Evolutionary conservation across 30 jellyfish, hydroid and myxozoan species (phyloP).

Genomic region (Hydra vulgaris): DNA sequence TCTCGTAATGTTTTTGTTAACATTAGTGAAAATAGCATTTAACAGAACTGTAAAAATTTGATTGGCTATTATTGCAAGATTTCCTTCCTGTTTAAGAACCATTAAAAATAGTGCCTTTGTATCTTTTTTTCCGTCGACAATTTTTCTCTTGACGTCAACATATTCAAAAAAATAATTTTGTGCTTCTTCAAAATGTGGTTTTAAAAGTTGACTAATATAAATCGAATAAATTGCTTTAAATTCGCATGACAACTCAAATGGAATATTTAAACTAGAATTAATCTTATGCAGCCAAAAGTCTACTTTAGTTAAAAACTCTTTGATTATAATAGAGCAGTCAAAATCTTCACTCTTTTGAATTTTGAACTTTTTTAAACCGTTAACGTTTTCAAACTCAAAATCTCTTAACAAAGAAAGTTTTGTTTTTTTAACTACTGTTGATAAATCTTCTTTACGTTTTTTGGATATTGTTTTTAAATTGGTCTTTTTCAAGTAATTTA

Average conservation of each 20-base stretch:
- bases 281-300: not conserved
- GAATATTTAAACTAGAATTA: not conserved
- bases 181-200: not conserved
- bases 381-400: not conserved
- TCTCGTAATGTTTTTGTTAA: not conserved
- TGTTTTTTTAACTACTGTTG: not conserved
- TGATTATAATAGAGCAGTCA: not conserved
- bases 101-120: not conserved
- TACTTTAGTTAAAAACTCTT: not conserved
- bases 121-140: not conserved
- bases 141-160: not conserved
- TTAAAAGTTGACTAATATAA: not conserved
- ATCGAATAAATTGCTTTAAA: not conserved
- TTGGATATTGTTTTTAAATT: not conserved
- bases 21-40: not conserved
- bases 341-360: not conserved
- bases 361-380: not conserved
- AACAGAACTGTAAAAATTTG: not conserved
- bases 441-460: not conserved
- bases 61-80: not conserved
- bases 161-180: not conserved
- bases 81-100: slow-evolving; percentile 6
- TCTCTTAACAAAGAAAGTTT: not conserved
- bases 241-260: not conserved
- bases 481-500: not conserved